These are phyloP conservation scores for Pasiphila rectangulata DNA, from an alignment of 2,888 invertebrate genomes.

Conservation along the genomic window DNA sequence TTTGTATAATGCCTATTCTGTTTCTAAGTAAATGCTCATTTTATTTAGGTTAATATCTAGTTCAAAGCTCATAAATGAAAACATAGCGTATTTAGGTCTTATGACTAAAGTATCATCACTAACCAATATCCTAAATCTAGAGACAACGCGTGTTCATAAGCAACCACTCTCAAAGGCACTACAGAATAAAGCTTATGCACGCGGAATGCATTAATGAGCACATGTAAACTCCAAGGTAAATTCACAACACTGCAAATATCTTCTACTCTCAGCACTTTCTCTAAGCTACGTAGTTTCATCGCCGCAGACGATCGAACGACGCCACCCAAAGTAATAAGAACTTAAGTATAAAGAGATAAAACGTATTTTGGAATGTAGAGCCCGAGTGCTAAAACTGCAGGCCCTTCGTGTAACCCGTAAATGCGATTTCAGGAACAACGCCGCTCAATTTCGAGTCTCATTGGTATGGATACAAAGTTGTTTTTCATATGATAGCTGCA, in stretches of 20 bases:
- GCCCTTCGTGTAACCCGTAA: slow-evolving; percentile 59
- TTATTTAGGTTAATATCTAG: too few species aligned
- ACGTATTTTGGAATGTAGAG: slow-evolving; percentile 43
- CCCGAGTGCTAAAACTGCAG: slow-evolving; percentile 55
- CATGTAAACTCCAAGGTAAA: slow-evolving; percentile 32
- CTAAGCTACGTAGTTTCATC: slow-evolving; percentile 50
- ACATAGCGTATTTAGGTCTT: too few species aligned
- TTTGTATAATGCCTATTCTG: too few species aligned
- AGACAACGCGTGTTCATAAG: not conserved
- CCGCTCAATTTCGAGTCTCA: slow-evolving; percentile 43
- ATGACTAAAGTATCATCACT: too few species aligned
- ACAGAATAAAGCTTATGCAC: slow-evolving; percentile 19
- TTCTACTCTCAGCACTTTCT: slow-evolving; percentile 52
- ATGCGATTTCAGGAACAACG: slow-evolving; percentile 41
- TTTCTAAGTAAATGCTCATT: too few species aligned
- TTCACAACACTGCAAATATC: slow-evolving; percentile 41
- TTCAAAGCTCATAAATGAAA: too few species aligned
- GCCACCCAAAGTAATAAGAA: slow-evolving; percentile 34
- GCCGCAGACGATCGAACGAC: slow-evolving; percentile 53
- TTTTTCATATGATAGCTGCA: slow-evolving; percentile 39
- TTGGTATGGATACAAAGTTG: slow-evolving; percentile 31
- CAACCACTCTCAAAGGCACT: not conserved
- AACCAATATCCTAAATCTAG: too few species aligned
- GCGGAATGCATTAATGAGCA: slow-evolving; percentile 21
- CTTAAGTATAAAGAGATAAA: slow-evolving; percentile 41